Percentiles rank a stretch among this genome's conserved stretches.
These are phyloP conservation scores for Girardinichthys multiradiatus DNA, from an alignment of 2,113 vertebrate species.

Conservation along the genomic window DNA sequence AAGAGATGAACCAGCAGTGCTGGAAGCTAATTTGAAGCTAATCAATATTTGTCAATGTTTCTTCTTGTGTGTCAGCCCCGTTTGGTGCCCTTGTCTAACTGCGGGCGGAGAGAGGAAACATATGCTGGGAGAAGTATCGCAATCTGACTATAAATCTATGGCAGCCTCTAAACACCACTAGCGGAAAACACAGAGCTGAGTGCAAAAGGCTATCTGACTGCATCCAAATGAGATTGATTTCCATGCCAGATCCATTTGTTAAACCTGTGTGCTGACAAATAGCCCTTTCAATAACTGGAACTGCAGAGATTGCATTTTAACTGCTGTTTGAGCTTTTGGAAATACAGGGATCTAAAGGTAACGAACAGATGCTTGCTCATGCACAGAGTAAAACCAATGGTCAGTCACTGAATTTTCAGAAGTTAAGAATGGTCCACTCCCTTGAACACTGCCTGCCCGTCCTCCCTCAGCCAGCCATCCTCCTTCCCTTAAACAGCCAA, in stretches of 20 bases:
- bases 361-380: not conserved
- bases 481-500: conserved; percentile 90
- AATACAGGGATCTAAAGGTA: not conserved
- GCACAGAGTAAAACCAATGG: conserved; percentile 36
- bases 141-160: conserved; percentile 67
- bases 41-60: conserved; percentile 87
- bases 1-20: conserved; percentile 53
- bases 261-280: conserved; percentile 43
- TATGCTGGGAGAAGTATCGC: conserved; percentile 55
- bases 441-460: conserved; percentile 48
- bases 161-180: conserved; percentile 46
- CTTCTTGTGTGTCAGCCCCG: conserved; percentile 81
- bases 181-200: conserved; percentile 25
- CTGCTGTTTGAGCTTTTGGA: not conserved
- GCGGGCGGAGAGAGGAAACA: conserved; percentile 46
- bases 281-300: conserved; percentile 42
- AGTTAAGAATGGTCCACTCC: conserved; percentile 76
- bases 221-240: conserved; percentile 71
- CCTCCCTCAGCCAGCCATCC: conserved; percentile 43
- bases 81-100: conserved; percentile 68
- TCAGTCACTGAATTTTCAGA: conserved; percentile 68
- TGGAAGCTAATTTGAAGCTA: conserved; percentile 89
- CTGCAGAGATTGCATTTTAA: conserved; percentile 26
- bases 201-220: conserved; percentile 63
- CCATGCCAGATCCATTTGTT: conserved; percentile 63